These are phyloP conservation scores for Mesorhabditis spiculigera DNA, from an alignment of 2,888 invertebrate genomes.

Conservation along the genomic window DNA sequence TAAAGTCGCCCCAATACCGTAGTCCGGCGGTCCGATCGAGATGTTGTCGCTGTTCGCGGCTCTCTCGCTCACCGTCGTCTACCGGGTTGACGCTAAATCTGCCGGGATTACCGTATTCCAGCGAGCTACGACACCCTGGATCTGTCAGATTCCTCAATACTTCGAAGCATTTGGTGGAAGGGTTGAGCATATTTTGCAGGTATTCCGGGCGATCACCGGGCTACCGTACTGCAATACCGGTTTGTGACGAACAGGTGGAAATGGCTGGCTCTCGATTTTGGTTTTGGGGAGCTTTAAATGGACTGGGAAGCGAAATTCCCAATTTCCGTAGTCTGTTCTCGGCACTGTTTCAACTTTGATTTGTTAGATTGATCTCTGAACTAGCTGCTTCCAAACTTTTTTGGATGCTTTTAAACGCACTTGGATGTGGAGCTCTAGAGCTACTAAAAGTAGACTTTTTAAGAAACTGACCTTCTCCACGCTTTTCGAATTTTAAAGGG, in stretches of 20 bases:
- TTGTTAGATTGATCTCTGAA: too few relatives aligned
- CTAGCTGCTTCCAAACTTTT: too few relatives aligned
- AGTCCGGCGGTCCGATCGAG: conserved; percentile 9
- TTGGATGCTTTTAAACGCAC: too few relatives aligned
- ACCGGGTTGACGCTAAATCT: conserved; percentile 52
- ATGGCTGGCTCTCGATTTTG: not conserved
- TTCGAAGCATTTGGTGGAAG: conserved; percentile 31
- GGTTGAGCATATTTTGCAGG: conserved; percentile 29
- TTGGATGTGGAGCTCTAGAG: too few relatives aligned
- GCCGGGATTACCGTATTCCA: conserved; percentile 52
- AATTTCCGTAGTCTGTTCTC: too few relatives aligned
- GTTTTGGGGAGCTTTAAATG: too few relatives aligned
- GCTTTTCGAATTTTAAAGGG: too few relatives aligned
- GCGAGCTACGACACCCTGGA: conserved; percentile 35
- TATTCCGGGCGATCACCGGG: conserved; percentile 38
- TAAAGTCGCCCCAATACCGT: not conserved
- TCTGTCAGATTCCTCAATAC: conserved; percentile 37
- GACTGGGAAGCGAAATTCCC: too few relatives aligned
- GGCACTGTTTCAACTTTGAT: too few relatives aligned
- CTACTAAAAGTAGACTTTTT: too few relatives aligned
- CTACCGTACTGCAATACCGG: conserved; percentile 43
- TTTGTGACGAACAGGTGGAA: conserved; percentile 12
- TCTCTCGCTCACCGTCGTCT: conserved; percentile 42
- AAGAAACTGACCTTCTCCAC: too few relatives aligned
- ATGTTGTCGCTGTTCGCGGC: conserved; percentile 37